Percentiles rank a stretch among this genome's conserved stretches.
These are phyloP conservation scores for Atherinosoma microstoma DNA, from an alignment of 2,797 vertebrate species.

Conservation along the genomic window DNA sequence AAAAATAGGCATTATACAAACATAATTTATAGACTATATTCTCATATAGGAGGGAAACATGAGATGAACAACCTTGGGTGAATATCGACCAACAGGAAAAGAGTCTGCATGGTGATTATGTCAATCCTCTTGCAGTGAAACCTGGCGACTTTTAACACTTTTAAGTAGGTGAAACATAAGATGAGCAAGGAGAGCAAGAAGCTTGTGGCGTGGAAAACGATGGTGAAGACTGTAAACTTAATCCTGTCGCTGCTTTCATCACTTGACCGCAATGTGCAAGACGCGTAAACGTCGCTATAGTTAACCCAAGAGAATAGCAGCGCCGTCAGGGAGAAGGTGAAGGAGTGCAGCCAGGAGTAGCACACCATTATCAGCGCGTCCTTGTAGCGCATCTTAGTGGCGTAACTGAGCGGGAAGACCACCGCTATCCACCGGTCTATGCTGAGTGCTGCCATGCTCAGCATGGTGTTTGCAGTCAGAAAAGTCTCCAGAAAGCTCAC, in stretches of 20 bases:
- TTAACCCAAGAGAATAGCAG: constrained; percentile 88
- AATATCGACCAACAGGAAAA: constrained; percentile 89
- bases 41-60: neutral
- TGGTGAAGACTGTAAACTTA: constrained; percentile 86
- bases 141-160: constrained; percentile 87
- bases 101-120: constrained; percentile 89
- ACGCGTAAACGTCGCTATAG: constrained; percentile 86
- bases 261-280: constrained; percentile 85
- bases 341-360: constrained; percentile 88
- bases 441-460: constrained; percentile 89
- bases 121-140: constrained; percentile 89
- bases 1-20: neutral
- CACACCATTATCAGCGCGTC: constrained; percentile 88
- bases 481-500: constrained; percentile 89
- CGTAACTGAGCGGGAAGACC: constrained; percentile 88
- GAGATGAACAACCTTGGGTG: constrained; percentile 84
- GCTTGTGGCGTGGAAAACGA: constrained; percentile 87
- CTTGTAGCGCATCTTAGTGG: constrained; percentile 88
- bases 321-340: constrained; percentile 86
- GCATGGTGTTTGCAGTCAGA: constrained; percentile 86
- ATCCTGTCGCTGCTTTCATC: constrained; percentile 75
- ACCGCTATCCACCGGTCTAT: constrained; percentile 90
- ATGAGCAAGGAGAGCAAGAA: constrained; percentile 87
- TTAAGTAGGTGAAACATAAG: constrained; percentile 88
- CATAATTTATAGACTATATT: neutral